A percentile compares a stretch with the other conserved stretches of the same genome.
These are phyloP conservation scores for Hypomecis punctinalis DNA, from an alignment of 2,888 invertebrate genomes.

Conservation along the genomic window DNA sequence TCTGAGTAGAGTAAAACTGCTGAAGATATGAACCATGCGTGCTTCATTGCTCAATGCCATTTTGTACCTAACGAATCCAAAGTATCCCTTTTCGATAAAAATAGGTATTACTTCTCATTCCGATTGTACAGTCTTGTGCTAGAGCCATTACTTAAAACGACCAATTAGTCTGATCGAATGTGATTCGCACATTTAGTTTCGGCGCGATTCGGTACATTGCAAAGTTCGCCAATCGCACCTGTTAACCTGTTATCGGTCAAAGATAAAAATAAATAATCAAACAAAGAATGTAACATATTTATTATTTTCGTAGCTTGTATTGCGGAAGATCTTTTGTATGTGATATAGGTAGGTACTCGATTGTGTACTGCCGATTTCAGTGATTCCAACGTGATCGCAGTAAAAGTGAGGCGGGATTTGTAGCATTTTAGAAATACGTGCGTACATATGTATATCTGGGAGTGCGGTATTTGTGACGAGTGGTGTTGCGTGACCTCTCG, in stretches of 20 bases:
- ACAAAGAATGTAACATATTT: neutral
- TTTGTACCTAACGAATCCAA: no score
- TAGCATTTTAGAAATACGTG: neutral
- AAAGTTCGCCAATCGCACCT: neutral
- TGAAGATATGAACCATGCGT: no score
- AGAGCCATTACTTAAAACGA: no score
- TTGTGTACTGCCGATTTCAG: no score
- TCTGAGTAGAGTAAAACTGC: no score
- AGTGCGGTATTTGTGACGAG: constrained; percentile 10
- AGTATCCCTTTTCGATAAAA: no score
- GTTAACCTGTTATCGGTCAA: constrained; percentile 20
- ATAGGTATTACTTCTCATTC: no score
- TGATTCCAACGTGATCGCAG: no score
- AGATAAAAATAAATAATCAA: neutral
- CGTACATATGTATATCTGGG: neutral
- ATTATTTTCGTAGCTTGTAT: neutral
- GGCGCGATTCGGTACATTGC: neutral
- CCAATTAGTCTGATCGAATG: neutral
- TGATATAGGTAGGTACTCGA: no score
- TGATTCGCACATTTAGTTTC: neutral
- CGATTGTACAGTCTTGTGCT: no score
- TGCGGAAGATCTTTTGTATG: neutral
- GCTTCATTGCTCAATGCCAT: no score
- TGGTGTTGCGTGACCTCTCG: constrained; percentile 18
- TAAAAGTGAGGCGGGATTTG: neutral